Conservation (phyloP, 2,797 vertebrate genomes). For the Enteromius trimaculatus region DNA sequence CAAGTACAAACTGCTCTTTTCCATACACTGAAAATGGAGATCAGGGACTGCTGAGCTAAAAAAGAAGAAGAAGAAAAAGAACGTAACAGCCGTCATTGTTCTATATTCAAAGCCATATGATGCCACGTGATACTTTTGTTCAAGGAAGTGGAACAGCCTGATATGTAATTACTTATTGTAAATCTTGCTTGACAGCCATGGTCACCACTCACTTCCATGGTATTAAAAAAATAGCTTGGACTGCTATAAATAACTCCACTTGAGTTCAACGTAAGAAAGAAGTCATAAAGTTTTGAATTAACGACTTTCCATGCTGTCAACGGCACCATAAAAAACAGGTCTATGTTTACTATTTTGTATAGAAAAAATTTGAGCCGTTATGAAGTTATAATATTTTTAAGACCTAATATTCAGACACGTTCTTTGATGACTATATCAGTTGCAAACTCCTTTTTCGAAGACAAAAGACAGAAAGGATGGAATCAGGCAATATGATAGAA, state of each 20-base stretch:
- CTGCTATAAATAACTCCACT: slow-evolving; percentile 1
- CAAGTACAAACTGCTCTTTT: not conserved
- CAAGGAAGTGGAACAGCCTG: not conserved
- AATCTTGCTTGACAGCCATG: not conserved
- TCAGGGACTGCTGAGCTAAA: not conserved
- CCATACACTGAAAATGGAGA: not conserved
- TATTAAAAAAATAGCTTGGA: not conserved
- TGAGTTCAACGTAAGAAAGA: not conserved
- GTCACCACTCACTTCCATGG: not conserved
- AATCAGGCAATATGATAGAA: slow-evolving; percentile 13
- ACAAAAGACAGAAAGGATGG: not conserved
- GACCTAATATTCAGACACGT: not conserved
- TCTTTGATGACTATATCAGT: slow-evolving; percentile 8
- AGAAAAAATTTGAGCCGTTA: not conserved
- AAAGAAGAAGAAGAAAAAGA: not conserved
- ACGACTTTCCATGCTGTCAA: not conserved
- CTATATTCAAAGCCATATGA: not conserved
- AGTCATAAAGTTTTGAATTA: not conserved
- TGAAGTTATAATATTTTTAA: slow-evolving; percentile 4
- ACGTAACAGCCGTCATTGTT: not conserved
- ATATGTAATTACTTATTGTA: not conserved
- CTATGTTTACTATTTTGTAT: not conserved
- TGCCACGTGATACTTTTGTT: not conserved
- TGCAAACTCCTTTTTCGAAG: slow-evolving; percentile 15
- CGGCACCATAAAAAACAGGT: not conserved